Evolutionary conservation across 2,113 vertebrate species (phyloP), one percentile per base, ranked within the genome.

Genomic region (Crotalus helleri): DNA sequence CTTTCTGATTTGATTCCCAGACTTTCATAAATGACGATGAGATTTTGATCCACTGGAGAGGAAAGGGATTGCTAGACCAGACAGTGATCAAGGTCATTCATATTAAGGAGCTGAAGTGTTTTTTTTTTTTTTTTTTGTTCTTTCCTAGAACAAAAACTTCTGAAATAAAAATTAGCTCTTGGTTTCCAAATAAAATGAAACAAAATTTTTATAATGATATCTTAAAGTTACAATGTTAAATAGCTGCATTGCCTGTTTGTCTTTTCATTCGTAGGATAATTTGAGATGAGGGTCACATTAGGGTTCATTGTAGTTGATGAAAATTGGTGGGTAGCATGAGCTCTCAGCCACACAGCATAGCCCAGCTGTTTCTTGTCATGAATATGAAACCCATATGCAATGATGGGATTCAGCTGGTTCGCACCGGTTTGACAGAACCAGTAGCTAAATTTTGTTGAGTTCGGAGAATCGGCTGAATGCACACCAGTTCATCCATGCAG

Each of bases 1-100:
- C 57, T 92, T 92, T 69, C 23, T 92, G 86, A 92, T 51, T 54
- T 53, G 91, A 92, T 88, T 69, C 91, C 85, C 85, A 69, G 91
- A 92, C 29, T 61, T 88, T 55, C 69, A 64, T 21, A 54, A 88
- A 88, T 64, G 12, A 59, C 61, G 85, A 53, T 64, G 58, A 5
- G 33, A 44, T 54, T 88, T 64, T 69, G 46, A 92, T 88, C 46
- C 85, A 64, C n/a, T 85, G 53, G 69, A 69, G 3, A 6, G 7
- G 85, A 58, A 33, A 51, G 19, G 23, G 29, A 3, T 64, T 87
- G 85, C 19, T 87, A 59, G 91, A 51, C 53, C 10, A 55, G 24
- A 51, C 49, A 33, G 1, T 53, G 46, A 51, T 74, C 12, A 58
- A 91, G 44, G 44, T 21, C 24, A 46, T 85, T 29, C 54, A 91